Conservation (phyloP, 2,113 vertebrate species). For the Campylomormyrus numenius region DNA sequence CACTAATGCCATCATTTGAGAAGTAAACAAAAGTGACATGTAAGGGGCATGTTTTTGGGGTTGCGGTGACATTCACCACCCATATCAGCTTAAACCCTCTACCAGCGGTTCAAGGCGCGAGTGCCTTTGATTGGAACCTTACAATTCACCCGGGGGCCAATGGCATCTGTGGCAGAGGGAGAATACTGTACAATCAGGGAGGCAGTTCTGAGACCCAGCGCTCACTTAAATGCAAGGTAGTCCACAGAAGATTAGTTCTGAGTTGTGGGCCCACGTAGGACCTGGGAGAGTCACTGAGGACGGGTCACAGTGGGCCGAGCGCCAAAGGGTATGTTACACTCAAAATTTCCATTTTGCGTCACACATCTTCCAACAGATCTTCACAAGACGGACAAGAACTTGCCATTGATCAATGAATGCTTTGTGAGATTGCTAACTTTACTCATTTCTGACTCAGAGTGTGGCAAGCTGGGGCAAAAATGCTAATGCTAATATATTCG, state of each 20-base stretch:
- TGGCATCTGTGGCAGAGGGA: not conserved
- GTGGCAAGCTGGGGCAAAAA: not conserved
- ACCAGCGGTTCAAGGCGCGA: not conserved
- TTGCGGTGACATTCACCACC: not conserved
- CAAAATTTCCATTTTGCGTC: not conserved
- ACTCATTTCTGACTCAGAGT: not conserved
- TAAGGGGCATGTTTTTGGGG: not conserved
- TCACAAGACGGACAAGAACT: not conserved
- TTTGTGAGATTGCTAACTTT: not conserved
- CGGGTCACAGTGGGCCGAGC: not conserved
- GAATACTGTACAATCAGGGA: not conserved
- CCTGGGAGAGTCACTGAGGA: not conserved
- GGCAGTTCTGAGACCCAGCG: not conserved
- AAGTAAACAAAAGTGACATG: conserved; percentile 1
- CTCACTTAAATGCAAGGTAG: not conserved
- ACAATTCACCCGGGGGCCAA: not conserved
- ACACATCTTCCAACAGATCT: not conserved
- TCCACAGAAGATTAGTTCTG: not conserved
- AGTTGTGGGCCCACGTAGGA: not conserved
- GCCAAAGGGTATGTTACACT: not conserved
- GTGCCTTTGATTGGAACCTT: not conserved
- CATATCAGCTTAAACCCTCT: not conserved
- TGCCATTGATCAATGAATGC: not conserved
- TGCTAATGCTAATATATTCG: not conserved
- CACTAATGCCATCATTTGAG: not conserved